Base-by-base conservation (phyloP, 2,797 vertebrate genomes). In the Phrynocephalus vlangalii region DNA sequence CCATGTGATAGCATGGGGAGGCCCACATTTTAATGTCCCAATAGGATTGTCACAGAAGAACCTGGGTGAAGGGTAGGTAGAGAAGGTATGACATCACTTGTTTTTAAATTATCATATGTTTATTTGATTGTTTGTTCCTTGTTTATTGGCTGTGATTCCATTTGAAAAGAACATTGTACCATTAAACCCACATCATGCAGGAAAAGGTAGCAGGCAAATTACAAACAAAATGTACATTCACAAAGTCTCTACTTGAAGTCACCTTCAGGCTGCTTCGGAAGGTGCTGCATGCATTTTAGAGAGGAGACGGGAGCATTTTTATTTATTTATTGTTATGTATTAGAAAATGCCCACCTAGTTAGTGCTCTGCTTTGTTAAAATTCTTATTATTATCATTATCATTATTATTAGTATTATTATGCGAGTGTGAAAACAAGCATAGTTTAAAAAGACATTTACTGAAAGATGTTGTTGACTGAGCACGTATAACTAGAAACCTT, bases 111-210 rank as follows among this genome's bases (percentile, higher is more conserved):
- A 88, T 71, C 80, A 83, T 82, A 77, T 82, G 44, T 82, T 87
- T 87, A 30, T 83, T 87, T 63, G 70, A 48, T 87, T 86, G 76
- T 81, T 86, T 81, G 73, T 83, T 87, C 77, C 75, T 88, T 88
- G 83, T 98, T 97, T 97, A 97, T 98, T 98, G 97, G 97, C 95
- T 96, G 98, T 98, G 98, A 99, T 98, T 98, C 97, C 98, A 98
- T 97, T 97, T 97, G 95, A 96, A 97, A 97, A 97, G 96, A 97
- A 97, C 96, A 97, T 96, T 97, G 97, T 97, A 97, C 91, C 91
- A 94, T 97, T 96, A 95, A 88, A 97, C 92, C 96, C 96, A 97
- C 93, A 93, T 96, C 98, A 99, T 99, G 98, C 99, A 98, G 96
- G 97, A 97, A 95, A 95, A 96, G 96, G 95, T 96, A 97, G 96